Conservation (phyloP, 53 echinoderm and acorn worm species). For the Crossaster papposus region DNA sequence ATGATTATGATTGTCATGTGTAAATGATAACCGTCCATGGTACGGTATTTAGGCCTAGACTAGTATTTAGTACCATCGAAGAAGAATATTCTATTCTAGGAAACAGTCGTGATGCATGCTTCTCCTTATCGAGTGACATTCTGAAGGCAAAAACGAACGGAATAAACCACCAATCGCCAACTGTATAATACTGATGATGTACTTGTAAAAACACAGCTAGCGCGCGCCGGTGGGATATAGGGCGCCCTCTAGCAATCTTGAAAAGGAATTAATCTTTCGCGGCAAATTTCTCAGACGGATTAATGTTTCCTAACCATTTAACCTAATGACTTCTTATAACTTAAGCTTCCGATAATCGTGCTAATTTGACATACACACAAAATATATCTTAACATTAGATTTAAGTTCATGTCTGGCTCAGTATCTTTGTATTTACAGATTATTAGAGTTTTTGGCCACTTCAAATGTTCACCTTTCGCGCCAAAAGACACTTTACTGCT, state of each 20-base stretch:
- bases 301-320: neutral
- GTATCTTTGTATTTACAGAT: neutral
- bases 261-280: neutral
- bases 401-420: neutral
- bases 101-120: neutral
- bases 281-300: neutral
- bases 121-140: neutral
- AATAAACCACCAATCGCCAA: too few relatives aligned
- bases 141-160: neutral
- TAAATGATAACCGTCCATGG: too few relatives aligned
- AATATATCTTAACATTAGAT: neutral
- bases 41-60: too few relatives aligned
- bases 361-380: neutral
- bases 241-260: slow-evolving; percentile 7
- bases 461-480: slow-evolving; percentile 52
- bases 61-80: neutral
- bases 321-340: neutral
- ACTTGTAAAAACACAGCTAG: too few relatives aligned
- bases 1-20: too few relatives aligned
- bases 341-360: neutral
- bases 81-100: slow-evolving; percentile 1
- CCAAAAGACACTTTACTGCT: slow-evolving; percentile 41
- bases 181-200: too few relatives aligned
- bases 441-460: neutral
- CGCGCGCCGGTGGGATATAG: neutral